Percentiles rank a stretch among this genome's conserved stretches.
Evolutionary conservation across 2,797 vertebrate species (phyloP).

Genomic region (Clangula hyemalis): DNA sequence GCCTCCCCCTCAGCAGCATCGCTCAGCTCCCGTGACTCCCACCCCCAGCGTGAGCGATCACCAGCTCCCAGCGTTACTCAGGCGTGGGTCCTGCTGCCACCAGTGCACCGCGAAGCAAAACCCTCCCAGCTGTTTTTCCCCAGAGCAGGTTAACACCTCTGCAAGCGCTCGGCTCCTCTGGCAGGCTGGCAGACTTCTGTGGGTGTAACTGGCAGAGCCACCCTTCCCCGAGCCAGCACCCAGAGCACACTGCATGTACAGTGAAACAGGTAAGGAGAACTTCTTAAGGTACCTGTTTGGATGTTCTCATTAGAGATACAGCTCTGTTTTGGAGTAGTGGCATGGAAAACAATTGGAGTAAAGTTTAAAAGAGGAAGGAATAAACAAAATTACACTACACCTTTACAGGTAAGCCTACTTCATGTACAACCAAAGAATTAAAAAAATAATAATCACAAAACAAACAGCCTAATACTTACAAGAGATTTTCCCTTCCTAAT

Average conservation of each 20-base stretch:
- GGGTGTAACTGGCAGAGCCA: neutral
- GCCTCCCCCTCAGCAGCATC: neutral
- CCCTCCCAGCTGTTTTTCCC: neutral
- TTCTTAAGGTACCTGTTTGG: neutral
- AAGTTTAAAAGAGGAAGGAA: neutral
- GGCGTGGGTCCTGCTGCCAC: no score
- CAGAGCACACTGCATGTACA: accelerated
- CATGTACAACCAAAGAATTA: neutral
- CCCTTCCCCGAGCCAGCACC: neutral
- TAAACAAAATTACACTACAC: neutral
- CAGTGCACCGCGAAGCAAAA: accelerated
- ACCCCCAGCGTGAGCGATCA: accelerated
- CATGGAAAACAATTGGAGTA: neutral
- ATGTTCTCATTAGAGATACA: accelerated
- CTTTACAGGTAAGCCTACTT: neutral
- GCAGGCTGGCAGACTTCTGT: accelerated
- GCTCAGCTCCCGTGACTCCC: neutral
- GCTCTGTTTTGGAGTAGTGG: neutral
- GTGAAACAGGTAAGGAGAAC: neutral
- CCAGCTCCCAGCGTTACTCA: neutral
- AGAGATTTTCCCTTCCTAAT: neutral
- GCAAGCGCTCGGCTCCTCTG: neutral
- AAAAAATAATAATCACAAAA: neutral
- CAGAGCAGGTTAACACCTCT: accelerated
- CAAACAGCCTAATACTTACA: accelerated